phyloP scores from a whole-genome alignment of 2,797 vertebrate species.

The Myiothlypis coronata region DNA sequence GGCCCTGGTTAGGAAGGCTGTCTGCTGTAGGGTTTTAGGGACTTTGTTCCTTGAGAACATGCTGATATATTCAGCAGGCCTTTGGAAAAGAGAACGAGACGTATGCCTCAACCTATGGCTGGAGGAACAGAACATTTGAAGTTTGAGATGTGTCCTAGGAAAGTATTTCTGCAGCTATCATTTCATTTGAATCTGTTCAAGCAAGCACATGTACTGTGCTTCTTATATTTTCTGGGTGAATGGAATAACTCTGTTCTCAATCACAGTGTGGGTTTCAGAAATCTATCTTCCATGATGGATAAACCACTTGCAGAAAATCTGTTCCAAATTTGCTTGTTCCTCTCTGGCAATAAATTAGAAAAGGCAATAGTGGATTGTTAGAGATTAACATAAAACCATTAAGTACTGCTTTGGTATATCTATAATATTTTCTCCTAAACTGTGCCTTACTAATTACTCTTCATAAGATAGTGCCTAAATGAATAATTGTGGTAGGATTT shows the following conservation, averaged over 20 bases:
- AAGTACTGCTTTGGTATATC: background rate
- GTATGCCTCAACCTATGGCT: background rate
- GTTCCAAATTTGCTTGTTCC: background rate
- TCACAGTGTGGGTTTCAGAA: background rate
- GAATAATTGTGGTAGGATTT: background rate
- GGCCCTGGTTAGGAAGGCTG: background rate
- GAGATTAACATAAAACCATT: background rate
- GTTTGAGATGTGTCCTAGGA: background rate
- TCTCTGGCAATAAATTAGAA: slow-evolving; percentile 8
- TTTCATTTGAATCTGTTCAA: background rate
- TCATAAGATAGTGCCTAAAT: background rate
- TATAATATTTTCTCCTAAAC: background rate
- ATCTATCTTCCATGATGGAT: background rate
- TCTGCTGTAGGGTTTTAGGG: background rate
- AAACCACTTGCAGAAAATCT: slow-evolving; percentile 14
- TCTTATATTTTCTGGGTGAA: background rate
- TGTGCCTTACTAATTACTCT: background rate
- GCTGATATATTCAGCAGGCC: background rate
- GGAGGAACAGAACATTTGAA: background rate
- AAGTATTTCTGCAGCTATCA: background rate
- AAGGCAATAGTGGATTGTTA: background rate
- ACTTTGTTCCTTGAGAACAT: background rate
- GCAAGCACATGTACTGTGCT: rapidly evolving
- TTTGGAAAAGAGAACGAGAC: background rate
- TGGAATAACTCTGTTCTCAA: background rate